Evolutionary conservation across 2,888 invertebrate species (phyloP).

Genomic region (Thymelicus acteon): DNA sequence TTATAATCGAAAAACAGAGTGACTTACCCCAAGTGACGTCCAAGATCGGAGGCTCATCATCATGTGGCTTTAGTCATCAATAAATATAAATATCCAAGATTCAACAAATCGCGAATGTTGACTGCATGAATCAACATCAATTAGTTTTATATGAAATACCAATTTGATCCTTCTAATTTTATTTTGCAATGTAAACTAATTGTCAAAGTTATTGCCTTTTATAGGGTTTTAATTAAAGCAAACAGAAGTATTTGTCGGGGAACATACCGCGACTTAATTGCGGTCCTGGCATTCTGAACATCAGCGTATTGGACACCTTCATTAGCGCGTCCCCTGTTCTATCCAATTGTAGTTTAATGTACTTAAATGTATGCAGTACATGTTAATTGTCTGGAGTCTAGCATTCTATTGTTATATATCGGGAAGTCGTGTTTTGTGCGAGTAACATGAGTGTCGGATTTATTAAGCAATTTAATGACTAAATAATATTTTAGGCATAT

Average conservation of each 20-base stretch:
- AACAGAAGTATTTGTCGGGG: slow-evolving; percentile 19
- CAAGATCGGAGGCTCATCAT: no score
- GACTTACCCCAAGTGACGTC: no score
- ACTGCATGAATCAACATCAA: no score
- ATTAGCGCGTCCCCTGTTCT: slow-evolving; percentile 23
- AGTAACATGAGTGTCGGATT: no score
- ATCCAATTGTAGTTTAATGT: slow-evolving; percentile 24
- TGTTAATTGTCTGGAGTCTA: slow-evolving; percentile 6
- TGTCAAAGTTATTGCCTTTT: slow-evolving; percentile 16
- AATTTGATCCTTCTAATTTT: neutral
- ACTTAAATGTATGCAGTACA: slow-evolving; percentile 14
- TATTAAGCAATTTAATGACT: no score
- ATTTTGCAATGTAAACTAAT: neutral
- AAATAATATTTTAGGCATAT: no score
- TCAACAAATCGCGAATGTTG: no score
- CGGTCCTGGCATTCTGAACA: slow-evolving; percentile 27
- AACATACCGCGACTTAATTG: slow-evolving; percentile 33
- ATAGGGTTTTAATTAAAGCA: slow-evolving; percentile 18
- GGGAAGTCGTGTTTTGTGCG: neutral
- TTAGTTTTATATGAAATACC: neutral
- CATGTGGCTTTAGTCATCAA: no score
- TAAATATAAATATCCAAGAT: no score
- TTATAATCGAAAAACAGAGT: no score
- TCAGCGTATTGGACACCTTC: slow-evolving; percentile 32
- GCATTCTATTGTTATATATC: neutral